Percentiles rank a stretch among this genome's conserved stretches.
phyloP scores from a whole-genome alignment of 2,797 vertebrate species.

The Rhyacichthys aspro region DNA sequence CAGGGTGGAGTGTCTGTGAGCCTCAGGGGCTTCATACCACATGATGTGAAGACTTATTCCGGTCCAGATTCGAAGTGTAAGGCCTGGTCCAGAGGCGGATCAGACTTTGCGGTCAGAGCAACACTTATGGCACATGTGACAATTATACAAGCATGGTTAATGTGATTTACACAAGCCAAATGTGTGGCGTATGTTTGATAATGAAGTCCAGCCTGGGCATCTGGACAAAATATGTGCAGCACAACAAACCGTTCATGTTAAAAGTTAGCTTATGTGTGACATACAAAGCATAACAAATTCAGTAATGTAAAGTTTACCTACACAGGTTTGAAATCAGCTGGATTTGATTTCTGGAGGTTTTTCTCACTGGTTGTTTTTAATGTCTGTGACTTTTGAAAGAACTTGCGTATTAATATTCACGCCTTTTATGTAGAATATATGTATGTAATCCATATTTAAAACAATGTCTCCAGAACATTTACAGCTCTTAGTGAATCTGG shows the following conservation, averaged over 20 bases:
- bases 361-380: too few species aligned
- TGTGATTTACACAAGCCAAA: constrained; percentile 13
- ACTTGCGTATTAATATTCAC: too few species aligned
- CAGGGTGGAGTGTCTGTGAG: constrained; percentile 25
- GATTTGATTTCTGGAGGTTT: too few species aligned
- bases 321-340: not conserved
- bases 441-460: too few species aligned
- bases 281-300: constrained; percentile 7
- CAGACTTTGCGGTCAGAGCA: constrained; percentile 22
- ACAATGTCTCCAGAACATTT: too few species aligned
- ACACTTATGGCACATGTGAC: constrained; percentile 9
- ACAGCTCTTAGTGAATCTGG: too few species aligned
- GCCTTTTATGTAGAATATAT: too few species aligned
- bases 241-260: not conserved
- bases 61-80: constrained; percentile 37
- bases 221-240: constrained; percentile 26
- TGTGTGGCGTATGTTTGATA: constrained; percentile 17
- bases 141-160: not conserved
- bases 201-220: constrained; percentile 32
- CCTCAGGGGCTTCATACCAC: constrained; percentile 36
- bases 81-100: constrained; percentile 42
- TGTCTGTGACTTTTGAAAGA: too few species aligned
- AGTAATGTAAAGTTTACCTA: not conserved
- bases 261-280: constrained; percentile 7
- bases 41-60: constrained; percentile 48